These are phyloP conservation scores for Tragopan temminckii DNA, from an alignment of 2,797 vertebrate genomes.

Conservation along the genomic window DNA sequence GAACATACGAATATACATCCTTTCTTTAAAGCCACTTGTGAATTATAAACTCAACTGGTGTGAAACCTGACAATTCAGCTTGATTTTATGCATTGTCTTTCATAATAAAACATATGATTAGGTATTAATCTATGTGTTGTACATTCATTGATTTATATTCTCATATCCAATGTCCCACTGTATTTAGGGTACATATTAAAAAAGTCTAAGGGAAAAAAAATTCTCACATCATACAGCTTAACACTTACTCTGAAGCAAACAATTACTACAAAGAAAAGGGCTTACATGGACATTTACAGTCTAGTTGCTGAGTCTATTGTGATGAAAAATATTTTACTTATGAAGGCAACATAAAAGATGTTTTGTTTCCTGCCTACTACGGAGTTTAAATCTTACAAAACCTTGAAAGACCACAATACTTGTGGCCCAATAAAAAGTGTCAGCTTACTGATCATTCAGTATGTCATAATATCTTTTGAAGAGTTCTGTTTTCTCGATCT, in stretches of 20 bases:
- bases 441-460: neutral
- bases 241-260: neutral
- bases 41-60: slow-evolving; percentile 36
- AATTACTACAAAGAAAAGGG: neutral
- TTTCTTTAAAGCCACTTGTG: slow-evolving; percentile 18
- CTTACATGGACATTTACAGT: neutral
- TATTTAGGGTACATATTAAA: neutral
- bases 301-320: neutral
- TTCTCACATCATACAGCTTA: neutral
- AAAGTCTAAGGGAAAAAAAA: neutral
- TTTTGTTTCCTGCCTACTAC: neutral
- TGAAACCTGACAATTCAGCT: slow-evolving; percentile 28
- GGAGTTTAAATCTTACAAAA: neutral
- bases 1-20: slow-evolving; percentile 20
- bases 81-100: neutral
- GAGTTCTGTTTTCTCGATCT: neutral
- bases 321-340: neutral
- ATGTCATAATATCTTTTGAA: neutral
- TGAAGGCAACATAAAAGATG: neutral
- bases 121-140: slow-evolving; percentile 5
- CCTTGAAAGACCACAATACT: neutral
- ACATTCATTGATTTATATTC: neutral
- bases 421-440: neutral
- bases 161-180: neutral
- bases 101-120: slow-evolving; percentile 7